Evolutionary conservation across 53 echinoderm and acorn worm genomes (phyloP), one percentile per base, ranked within the genome.

Genomic region (Echinometra lucunter): DNA sequence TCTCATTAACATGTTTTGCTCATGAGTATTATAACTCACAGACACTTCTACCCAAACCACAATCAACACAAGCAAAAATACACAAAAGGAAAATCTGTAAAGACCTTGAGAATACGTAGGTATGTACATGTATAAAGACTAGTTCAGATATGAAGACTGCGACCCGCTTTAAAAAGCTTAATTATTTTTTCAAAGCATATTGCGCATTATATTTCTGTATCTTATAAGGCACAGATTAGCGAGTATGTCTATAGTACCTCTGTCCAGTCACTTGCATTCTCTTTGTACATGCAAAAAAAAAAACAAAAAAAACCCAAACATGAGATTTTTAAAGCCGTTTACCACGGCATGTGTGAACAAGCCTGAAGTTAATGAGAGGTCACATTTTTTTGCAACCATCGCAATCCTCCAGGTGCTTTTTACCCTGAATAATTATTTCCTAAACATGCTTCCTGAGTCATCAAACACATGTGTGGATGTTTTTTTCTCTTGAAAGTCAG

Each of bases 401-500:
- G 53, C 35, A 74, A 12, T 35, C 32, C 32, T 35, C 49, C 85
- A 85, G 85, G 85, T 85, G 85, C 80, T 47, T 83, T n/a, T 10
- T 49, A 49, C 49, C 27, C 2, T 85, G 85, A 85, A 85, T 85
- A 85, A 85, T 85, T 85, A 49, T 85, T 85, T 85, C 85, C 85
- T 45, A 78, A 85, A 85, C 47, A 85, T 85, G 49, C 49, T 85
- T 85, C 85, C 85, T 53, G 53, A 85, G 35, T 85, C 85, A 85
- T 12, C 19, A 12, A 3, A n/a, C 25, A 85, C 85, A 85, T 49
- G 85, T 85, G 85, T 13, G n/a, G 47, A 45, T 85, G 27, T 85
- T 85, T 85, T 85, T 34, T 78, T 78, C 78, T 4, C 49, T 49
- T 12, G 85, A 49, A 49, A 45, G 49, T 17, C 49, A 12, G 82